Percentiles rank a stretch among this genome's conserved stretches.
phyloP scores from a whole-genome alignment of 2,797 vertebrate genomes.

The Simalia tracyae region DNA sequence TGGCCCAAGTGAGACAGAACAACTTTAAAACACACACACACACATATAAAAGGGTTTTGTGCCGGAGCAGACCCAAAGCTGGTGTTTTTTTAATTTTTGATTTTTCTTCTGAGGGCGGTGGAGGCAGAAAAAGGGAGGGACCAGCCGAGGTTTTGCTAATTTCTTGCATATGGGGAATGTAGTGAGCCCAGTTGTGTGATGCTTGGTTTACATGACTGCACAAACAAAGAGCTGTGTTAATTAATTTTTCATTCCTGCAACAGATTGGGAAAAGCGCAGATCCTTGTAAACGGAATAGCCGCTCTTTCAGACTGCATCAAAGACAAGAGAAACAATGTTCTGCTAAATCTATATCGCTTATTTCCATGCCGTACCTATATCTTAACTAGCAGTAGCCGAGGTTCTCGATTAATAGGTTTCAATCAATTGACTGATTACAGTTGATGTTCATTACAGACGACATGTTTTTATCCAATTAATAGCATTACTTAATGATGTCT shows the following conservation, averaged over 20 bases:
- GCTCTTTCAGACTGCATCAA: neutral
- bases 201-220: neutral
- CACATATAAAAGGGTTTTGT: neutral
- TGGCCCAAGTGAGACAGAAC: neutral
- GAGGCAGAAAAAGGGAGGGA: too few relatives aligned
- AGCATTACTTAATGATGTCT: neutral
- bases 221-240: conserved; percentile 67
- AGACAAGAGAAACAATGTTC: neutral
- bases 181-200: neutral
- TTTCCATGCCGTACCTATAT: too few relatives aligned
- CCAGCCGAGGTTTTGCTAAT: neutral
- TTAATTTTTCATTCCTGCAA: conserved; percentile 67
- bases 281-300: neutral
- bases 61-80: neutral
- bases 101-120: neutral
- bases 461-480: neutral
- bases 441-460: neutral
- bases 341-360: neutral
- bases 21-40: neutral
- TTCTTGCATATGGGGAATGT: neutral
- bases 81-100: neutral
- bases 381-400: neutral
- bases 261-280: neutral
- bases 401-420: neutral
- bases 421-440: neutral